phyloP scores from a whole-genome alignment of 2,113 vertebrate genomes.

The Thunnus maccoyii region DNA sequence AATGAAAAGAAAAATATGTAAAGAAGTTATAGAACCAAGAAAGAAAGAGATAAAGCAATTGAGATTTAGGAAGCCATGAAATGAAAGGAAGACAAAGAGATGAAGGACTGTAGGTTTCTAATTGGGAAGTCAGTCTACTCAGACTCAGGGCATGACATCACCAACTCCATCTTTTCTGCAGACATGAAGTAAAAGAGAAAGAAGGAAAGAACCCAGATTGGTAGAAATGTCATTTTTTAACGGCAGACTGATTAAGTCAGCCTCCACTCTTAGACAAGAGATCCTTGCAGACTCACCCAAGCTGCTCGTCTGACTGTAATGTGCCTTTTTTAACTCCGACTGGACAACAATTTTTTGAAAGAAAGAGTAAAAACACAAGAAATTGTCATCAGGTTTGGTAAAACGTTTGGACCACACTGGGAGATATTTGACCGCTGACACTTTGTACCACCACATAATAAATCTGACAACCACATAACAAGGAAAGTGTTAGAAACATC shows the following conservation, averaged over 20 bases:
- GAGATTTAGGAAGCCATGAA: constrained; percentile 24
- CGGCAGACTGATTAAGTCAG: constrained; percentile 34
- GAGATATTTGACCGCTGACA: not conserved
- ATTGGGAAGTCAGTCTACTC: constrained; percentile 61
- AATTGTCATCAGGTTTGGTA: not conserved
- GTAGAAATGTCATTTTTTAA: constrained; percentile 66
- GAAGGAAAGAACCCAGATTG: constrained; percentile 2
- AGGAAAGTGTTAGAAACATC: not conserved
- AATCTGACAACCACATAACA: not conserved
- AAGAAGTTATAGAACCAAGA: constrained; percentile 9
- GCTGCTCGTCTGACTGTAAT: not conserved
- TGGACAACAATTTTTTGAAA: not conserved
- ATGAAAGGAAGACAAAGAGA: constrained; percentile 33
- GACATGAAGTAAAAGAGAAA: constrained; percentile 36
- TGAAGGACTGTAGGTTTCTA: constrained; percentile 45
- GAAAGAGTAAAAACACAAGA: not conserved
- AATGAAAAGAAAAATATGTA: constrained; percentile 18
- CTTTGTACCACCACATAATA: not conserved
- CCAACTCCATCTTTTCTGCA: constrained; percentile 14
- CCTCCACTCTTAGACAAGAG: constrained; percentile 28
- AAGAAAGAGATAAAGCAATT: constrained; percentile 21
- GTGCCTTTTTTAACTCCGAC: constrained; percentile 20
- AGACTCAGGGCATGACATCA: constrained; percentile 46
- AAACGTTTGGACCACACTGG: not conserved
- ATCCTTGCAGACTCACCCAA: constrained; percentile 21